These are phyloP conservation scores for Hycleus cichorii DNA, from an alignment of 1,140 invertebrate genomes.

Conservation along the genomic window DNA sequence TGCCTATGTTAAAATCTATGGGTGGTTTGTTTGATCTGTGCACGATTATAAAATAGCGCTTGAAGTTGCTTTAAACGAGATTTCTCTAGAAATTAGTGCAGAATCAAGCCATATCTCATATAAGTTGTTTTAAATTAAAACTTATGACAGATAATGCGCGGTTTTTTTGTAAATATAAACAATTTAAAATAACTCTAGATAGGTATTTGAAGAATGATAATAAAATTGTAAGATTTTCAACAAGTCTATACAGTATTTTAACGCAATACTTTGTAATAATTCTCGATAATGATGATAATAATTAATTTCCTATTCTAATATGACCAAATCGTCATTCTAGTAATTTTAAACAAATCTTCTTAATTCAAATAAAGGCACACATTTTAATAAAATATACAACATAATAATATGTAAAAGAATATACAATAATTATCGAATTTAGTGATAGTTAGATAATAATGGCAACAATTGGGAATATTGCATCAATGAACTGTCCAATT, in stretches of 20 bases:
- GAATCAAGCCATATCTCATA: constrained; percentile 16
- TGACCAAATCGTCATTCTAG: not conserved
- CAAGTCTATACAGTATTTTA: constrained; percentile 15
- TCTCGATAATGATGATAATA: not conserved
- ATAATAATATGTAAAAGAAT: not conserved
- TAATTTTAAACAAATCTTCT: not conserved
- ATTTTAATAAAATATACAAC: not conserved
- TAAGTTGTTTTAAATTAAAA: constrained; percentile 28
- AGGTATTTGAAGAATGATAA: not conserved
- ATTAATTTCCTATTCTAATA: not conserved
- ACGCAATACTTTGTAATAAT: constrained; percentile 6
- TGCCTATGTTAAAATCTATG: too few species aligned
- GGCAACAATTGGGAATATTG: not conserved
- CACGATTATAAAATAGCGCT: constrained; percentile 6
- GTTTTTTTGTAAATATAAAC: too few species aligned
- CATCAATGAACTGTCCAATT: not conserved
- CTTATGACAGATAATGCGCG: not conserved
- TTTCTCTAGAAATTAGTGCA: constrained; percentile 20
- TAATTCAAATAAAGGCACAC: not conserved
- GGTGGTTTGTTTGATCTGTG: too few species aligned
- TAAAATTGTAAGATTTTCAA: constrained; percentile 11
- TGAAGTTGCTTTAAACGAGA: constrained; percentile 21
- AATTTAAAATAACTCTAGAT: not conserved
- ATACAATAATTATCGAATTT: not conserved
- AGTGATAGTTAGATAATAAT: not conserved